phyloP scores from a whole-genome alignment of 2,113 vertebrate genomes.

The Hystrix brachyura region DNA sequence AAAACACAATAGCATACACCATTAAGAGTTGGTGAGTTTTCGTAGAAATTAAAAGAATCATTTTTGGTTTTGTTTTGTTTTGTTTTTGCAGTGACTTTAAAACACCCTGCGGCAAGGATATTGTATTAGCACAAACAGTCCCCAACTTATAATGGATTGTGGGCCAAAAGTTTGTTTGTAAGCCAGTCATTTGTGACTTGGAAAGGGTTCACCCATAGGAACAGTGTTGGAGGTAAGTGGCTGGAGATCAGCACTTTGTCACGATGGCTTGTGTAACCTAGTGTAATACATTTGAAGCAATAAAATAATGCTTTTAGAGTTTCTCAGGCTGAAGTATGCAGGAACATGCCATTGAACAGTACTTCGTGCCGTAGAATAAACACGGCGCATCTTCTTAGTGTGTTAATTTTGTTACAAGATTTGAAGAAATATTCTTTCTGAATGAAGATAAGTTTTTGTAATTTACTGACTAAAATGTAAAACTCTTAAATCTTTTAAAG shows the following conservation, averaged over 20 bases:
- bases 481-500: background rate
- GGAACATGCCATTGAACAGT: background rate
- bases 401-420: constrained; percentile 27
- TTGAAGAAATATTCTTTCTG: background rate
- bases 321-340: background rate
- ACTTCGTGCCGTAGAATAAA: background rate
- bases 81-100: constrained; percentile 41
- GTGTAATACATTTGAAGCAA: background rate
- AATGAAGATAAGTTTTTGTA: constrained; percentile 12
- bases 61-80: constrained; percentile 25
- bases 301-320: background rate
- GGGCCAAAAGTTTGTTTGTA: constrained; percentile 50
- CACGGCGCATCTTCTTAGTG: background rate
- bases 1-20: background rate
- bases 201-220: background rate
- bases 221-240: background rate
- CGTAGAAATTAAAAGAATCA: constrained; percentile 2
- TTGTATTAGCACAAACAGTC: constrained; percentile 50
- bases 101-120: constrained; percentile 10
- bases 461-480: constrained; percentile 17
- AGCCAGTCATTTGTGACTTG: constrained; percentile 32
- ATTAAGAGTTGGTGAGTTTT: constrained; percentile 38
- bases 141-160: background rate
- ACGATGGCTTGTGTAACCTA: background rate
- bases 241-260: background rate